Percentiles rank a stretch among this genome's conserved stretches.
Conservation (phyloP, 2,888 invertebrate species). For the Leistus spinibarbis region DNA sequence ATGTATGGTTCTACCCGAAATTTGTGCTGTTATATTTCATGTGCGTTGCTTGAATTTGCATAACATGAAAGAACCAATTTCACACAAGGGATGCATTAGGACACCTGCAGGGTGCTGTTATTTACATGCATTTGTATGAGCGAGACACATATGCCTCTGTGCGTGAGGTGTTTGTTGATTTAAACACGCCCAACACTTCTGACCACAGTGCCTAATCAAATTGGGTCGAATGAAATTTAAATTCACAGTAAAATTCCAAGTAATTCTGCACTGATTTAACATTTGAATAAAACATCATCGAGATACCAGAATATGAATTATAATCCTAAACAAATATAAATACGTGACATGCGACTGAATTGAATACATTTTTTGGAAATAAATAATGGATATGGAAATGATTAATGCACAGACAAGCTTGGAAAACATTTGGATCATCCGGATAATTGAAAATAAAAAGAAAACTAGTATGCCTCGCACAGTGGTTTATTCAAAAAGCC, state of each 20-base stretch:
- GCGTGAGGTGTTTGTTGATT: background rate
- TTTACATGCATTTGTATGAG: background rate
- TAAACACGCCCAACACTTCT: background rate
- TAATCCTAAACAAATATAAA: too few relatives aligned
- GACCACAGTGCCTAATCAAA: conserved; percentile 13
- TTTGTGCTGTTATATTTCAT: background rate
- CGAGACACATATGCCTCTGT: background rate
- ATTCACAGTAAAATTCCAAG: background rate
- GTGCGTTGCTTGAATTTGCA: background rate
- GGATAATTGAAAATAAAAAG: too few relatives aligned
- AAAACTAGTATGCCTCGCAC: too few relatives aligned
- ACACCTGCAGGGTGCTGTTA: background rate
- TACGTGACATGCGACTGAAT: too few relatives aligned
- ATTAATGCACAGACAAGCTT: too few relatives aligned
- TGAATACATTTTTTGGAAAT: too few relatives aligned
- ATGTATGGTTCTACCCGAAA: background rate
- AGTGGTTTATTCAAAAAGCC: too few relatives aligned
- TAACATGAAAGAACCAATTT: background rate
- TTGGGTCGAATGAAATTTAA: conserved; percentile 23
- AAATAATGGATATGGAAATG: too few relatives aligned
- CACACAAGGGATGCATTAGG: background rate
- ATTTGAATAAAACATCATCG: background rate
- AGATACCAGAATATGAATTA: background rate
- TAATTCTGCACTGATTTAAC: background rate
- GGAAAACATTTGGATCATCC: too few relatives aligned